Evolutionary conservation across 1,140 invertebrate genomes (phyloP), one percentile per base, ranked within the genome.

Genomic region (Drosophila lacertosa): DNA sequence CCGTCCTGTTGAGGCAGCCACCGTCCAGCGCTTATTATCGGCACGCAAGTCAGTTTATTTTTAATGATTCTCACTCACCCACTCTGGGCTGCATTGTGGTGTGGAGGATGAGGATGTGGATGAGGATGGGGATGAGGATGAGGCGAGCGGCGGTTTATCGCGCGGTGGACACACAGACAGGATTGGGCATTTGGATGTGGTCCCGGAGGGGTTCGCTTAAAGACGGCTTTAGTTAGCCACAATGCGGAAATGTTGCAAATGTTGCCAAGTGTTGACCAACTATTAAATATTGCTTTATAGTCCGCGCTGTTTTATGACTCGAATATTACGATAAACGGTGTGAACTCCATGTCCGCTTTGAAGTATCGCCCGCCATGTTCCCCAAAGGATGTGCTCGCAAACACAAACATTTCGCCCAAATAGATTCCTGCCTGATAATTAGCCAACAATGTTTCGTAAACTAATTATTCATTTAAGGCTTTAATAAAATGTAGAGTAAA

Each of bases 41-140:
- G 81, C 86, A 89, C 86, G 86, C 86, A 89, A 89, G 86, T 90
- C 88, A 89, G 88, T 90, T 89, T 89, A 89, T 89, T 89, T 89
- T 89, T 89, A 90, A 89, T 89, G 86, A 83, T 89, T 84, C 88
- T 89, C 86, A 86, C 82, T 86, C 82, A 88, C 82, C 82, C 82
- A 86, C 82, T 84, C 76, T 48, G 63, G 44, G 51, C 22, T 55
- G 74, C 57, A 68, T 54, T 66, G 55, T 29, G 32, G 63, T 29
- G 11, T 39, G 37, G 13, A 16, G n/a, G n/a, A n/a, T n/a, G n/a
- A n/a, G n/a, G n/a, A n/a, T n/a, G n/a, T 42, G 45, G 11, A 22
- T 22, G 15, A 22, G 11, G 2, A n/a, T 22, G 29, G 18, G 32
- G 18, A 20, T 15, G 66, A 68, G 71, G 74, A 76, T 74, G 67